Base-by-base conservation (phyloP, 2,113 vertebrate genomes). In the Micromys minutus region DNA sequence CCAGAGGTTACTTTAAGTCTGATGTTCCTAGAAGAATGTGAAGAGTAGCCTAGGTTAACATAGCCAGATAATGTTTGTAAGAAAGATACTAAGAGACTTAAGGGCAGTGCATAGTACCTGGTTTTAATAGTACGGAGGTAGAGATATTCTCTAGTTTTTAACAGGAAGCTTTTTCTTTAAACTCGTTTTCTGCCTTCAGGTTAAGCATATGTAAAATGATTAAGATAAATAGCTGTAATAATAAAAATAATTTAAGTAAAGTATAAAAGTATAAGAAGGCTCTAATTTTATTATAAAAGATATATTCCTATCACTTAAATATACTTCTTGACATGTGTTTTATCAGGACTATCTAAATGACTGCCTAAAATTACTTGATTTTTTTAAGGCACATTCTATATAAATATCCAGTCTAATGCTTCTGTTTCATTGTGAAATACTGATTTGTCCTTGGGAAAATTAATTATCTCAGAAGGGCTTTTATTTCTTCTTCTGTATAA, bases 381-480 rank as follows among this genome's bases (percentile, higher is more conserved):
- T 21, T 79, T 95, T 55, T 55, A 88, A 89, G 76, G 76, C 45
- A 59, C 84, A 81, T 52, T 90, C 79, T 36, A 77, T 83, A 87
- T 83, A 89, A 77, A 80, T 42, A 81, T 89, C 67, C 67, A 94
- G 45, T 77, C 36, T 80, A 42, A 80, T 84, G 75, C 42, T 91
- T 91, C 15, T 9, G 67, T 72, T 84, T 91, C 83, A 34, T 67
- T 77, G 8, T 65, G 11, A 93, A 96, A 95, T 80, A 45, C 17
- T 90, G 50, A 95, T 90, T 90, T 89, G 94, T 95, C 65, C 71
- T 50, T 31, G 72, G 34, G 24, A 92, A 89, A 52, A 72, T 96
- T 67, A 52, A 76, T 95, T 57, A 85, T 93, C 10, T 97, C 59
- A 72, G 17, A 77, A 93, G 55, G 24, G n/a, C 36, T 87, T 96